phyloP scores from a whole-genome alignment of 2,797 vertebrate species.

The Onychomys arenicola region DNA sequence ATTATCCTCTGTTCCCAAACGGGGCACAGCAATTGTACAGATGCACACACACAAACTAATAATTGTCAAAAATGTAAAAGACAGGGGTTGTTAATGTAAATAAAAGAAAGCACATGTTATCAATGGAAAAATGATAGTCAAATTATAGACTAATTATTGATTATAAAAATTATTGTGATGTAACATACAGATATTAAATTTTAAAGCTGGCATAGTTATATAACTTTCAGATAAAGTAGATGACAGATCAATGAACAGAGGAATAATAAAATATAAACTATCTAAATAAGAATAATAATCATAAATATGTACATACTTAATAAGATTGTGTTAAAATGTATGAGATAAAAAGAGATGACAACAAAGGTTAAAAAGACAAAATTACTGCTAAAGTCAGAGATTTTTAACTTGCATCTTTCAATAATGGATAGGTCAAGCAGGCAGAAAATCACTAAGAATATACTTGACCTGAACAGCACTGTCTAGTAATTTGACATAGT shows the following conservation, averaged over 20 bases:
- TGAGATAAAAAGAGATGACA: neutral
- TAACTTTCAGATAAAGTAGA: neutral
- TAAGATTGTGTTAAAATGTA: constrained; percentile 8
- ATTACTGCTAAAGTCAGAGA: neutral
- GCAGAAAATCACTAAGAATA: constrained; percentile 52
- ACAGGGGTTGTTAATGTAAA: neutral
- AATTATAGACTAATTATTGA: neutral
- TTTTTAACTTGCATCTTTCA: neutral
- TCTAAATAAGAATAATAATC: neutral
- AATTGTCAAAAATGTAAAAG: neutral
- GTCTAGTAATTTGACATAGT: constrained; percentile 36
- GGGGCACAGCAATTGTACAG: neutral
- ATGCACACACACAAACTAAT: neutral
- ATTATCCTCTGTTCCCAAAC: neutral
- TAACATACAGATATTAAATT: neutral
- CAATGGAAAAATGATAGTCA: neutral
- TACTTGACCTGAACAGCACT: constrained; percentile 6
- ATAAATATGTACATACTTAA: neutral
- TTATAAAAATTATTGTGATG: neutral
- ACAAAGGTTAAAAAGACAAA: constrained; percentile 2
- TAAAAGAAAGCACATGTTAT: neutral
- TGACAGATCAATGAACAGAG: neutral
- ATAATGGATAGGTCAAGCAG: constrained; percentile 34
- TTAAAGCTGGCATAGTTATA: neutral
- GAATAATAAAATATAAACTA: constrained; percentile 12